Evolutionary conservation across 2,888 invertebrate genomes (phyloP), one percentile per base, ranked within the genome.

Genomic region (Caenorhabditis sinica): DNA sequence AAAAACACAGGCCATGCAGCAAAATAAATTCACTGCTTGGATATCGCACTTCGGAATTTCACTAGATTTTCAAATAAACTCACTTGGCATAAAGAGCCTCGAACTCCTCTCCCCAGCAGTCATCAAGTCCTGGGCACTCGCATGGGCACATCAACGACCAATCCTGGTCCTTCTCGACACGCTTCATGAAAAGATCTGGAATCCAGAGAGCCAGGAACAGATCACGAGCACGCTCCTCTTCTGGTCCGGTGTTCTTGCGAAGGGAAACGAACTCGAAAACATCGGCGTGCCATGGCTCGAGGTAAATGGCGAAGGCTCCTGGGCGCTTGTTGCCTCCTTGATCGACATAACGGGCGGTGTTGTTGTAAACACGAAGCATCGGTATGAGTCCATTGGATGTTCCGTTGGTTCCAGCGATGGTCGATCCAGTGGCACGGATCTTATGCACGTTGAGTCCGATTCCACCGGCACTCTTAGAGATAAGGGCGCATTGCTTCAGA

Each of bases 281-380:
- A 93, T 99, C 98, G 0, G 97, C 96, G 94, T 99, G 99, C 99
- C 99, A 99, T 0, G 99, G 99, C 93, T 99, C 99, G 72, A 99
- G 94, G 93, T 99, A 99, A 84, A 99, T 95, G 20, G 99, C 97
- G 94, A 98, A 97, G 3, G 98, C 98, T 28, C 98, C 98, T 1
- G 98, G 98, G 85, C 98, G 94, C 94, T 98, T 98, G 93, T 97
- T 97, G 65, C 98, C 98, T 28, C 98, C 97, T 94, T 99, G 98
- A 93, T 98, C 97, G 0, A 98, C 97, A 94, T 98, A 98, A 82
- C 97, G 95, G 0, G 98, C 97, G 3, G 97, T 96, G 92, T 97
- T 97, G 93, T 98, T 98, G 93, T 95, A 99, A 0, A 98, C 97
- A 86, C 97, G 94, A 56, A 99, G 94, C 96, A 97, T 97, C 0